These are phyloP conservation scores for Hyla sarda DNA, from an alignment of 2,113 vertebrate genomes.

Conservation along the genomic window DNA sequence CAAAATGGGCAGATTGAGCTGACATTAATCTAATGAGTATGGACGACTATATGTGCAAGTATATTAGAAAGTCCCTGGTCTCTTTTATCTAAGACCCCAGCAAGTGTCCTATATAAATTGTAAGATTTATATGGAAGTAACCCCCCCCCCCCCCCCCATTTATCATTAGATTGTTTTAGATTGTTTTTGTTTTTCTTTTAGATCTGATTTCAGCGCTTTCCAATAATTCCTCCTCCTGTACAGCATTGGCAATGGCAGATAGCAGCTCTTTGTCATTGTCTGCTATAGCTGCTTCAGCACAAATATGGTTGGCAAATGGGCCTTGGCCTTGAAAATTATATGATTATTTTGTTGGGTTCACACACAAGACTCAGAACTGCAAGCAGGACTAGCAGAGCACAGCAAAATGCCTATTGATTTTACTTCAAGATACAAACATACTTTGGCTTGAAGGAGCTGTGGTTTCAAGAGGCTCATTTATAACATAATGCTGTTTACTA, in stretches of 20 bases:
- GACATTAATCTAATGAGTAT: no score
- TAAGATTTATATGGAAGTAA: neutral
- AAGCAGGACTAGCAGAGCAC: constrained; percentile 50
- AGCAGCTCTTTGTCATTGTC: constrained; percentile 47
- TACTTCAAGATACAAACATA: constrained; percentile 50
- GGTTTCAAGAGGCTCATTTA: constrained; percentile 2
- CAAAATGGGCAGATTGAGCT: no score
- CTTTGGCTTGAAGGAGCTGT: constrained; percentile 15
- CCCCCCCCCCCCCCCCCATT: no score
- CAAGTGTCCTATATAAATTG: neutral
- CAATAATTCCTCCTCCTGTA: constrained; percentile 20
- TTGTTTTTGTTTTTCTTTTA: neutral
- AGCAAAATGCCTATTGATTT: constrained; percentile 57
- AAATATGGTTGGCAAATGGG: constrained; percentile 18
- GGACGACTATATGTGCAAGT: no score
- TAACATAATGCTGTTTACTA: constrained; percentile 23
- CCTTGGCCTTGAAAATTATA: constrained; percentile 16
- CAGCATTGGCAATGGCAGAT: neutral
- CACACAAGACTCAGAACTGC: constrained; percentile 12
- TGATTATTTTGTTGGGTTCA: neutral
- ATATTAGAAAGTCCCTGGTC: no score
- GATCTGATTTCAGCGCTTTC: neutral
- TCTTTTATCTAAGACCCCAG: neutral
- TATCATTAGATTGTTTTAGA: neutral
- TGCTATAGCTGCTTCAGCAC: constrained; percentile 34